A percentile compares a stretch with the other conserved stretches of the same genome.
phyloP scores from a whole-genome alignment of 2,888 invertebrate genomes.

The Yponomeuta malinellus region DNA sequence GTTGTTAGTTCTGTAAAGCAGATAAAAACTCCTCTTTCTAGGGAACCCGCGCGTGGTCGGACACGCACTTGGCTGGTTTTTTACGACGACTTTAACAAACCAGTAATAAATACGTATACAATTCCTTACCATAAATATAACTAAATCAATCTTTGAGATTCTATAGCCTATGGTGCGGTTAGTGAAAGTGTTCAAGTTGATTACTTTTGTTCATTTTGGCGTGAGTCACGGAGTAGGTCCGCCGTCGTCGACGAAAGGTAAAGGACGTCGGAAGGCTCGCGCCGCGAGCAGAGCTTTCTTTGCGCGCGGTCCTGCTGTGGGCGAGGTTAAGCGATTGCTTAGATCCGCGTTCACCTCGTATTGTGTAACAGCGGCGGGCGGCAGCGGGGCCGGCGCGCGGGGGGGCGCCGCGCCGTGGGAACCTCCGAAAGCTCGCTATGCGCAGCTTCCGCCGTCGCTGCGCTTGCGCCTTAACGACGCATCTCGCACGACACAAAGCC shows the following conservation, averaged over 20 bases:
- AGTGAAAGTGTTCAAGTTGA: conserved; percentile 1
- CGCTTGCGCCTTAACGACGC: conserved; percentile 51
- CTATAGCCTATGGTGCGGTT: neutral
- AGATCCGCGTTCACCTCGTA: conserved; percentile 75
- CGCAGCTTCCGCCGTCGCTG: conserved; percentile 64
- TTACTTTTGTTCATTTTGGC: neutral
- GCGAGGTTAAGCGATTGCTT: conserved; percentile 76
- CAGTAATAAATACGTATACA: too few species aligned
- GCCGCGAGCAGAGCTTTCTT: conserved; percentile 7
- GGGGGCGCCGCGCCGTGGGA: conserved; percentile 65
- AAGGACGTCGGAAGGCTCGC: neutral
- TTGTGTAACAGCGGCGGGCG: conserved; percentile 60
- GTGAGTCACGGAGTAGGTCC: neutral
- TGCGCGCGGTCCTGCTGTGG: conserved; percentile 43
- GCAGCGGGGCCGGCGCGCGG: conserved; percentile 36
- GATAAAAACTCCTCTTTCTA: too few species aligned
- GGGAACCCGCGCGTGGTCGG: too few species aligned
- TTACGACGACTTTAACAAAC: too few species aligned
- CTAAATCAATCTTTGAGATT: too few species aligned
- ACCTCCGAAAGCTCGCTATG: conserved; percentile 71
- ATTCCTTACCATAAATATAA: too few species aligned
- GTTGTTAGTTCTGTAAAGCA: too few species aligned
- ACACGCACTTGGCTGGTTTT: too few species aligned
- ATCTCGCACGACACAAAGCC: conserved; percentile 46
- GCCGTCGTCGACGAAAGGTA: neutral